Percentiles rank a stretch among this genome's conserved stretches.
phyloP scores from a whole-genome alignment of 2,888 invertebrate genomes.

The Dynastes maya region DNA sequence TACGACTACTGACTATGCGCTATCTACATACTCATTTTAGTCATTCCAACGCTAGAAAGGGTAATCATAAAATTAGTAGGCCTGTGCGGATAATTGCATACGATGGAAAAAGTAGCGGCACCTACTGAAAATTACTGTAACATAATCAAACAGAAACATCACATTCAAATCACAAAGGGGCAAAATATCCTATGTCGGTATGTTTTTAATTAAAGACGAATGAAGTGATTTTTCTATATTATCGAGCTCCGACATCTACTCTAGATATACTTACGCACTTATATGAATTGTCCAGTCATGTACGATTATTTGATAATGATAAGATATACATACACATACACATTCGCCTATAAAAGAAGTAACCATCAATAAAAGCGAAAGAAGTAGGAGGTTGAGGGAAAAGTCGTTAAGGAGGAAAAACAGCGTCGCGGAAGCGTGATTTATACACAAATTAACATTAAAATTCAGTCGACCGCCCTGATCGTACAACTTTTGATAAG shows the following conservation, averaged over 20 bases:
- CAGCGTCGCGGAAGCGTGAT: constrained; percentile 12
- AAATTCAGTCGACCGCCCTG: constrained; percentile 38
- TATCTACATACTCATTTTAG: background rate
- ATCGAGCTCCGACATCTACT: constrained; percentile 6
- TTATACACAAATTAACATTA: constrained; percentile 40
- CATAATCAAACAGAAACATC: too few species aligned
- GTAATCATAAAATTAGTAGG: too few species aligned
- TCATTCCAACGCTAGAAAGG: too few species aligned
- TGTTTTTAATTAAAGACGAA: background rate
- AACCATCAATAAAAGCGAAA: background rate
- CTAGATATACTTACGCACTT: background rate
- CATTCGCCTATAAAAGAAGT: background rate
- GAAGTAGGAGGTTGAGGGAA: background rate
- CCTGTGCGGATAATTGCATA: too few species aligned
- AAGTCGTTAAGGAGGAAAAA: constrained; percentile 31
- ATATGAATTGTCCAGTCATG: constrained; percentile 3
- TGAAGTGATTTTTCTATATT: constrained; percentile 5
- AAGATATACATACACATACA: background rate
- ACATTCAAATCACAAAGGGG: too few species aligned
- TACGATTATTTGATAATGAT: constrained; percentile 16
- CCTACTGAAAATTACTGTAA: too few species aligned
- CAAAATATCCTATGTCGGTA: too few species aligned
- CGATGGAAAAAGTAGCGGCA: too few species aligned
- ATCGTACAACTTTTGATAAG: constrained; percentile 46
- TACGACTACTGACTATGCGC: background rate